A percentile compares a stretch with the other conserved stretches of the same genome.
Evolutionary conservation across 2,113 vertebrate species (phyloP).

Genomic region (Plectropomus leopardus): DNA sequence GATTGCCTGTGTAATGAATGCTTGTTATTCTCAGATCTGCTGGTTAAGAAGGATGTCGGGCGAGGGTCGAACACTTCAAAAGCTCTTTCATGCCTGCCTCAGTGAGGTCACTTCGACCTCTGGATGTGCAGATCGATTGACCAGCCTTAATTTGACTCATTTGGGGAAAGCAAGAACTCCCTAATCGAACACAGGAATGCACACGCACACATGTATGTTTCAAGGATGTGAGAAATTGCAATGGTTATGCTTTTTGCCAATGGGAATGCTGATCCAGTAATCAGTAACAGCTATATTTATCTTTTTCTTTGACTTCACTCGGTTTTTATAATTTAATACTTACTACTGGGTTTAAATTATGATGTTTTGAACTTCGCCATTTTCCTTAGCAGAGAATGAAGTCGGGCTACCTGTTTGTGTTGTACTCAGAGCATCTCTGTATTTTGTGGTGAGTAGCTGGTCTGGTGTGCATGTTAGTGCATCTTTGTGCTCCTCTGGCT

Average conservation of each 20-base stretch:
- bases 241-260: neutral
- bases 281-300: neutral
- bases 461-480: too few species aligned
- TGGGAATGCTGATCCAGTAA: neutral
- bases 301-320: neutral
- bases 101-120: conserved; percentile 41
- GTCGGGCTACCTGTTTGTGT: too few species aligned
- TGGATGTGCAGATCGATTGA: conserved; percentile 35
- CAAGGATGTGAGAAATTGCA: conserved; percentile 3
- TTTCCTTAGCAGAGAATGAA: too few species aligned
- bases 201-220: neutral
- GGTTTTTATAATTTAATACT: too few species aligned
- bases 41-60: conserved; percentile 33
- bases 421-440: too few species aligned
- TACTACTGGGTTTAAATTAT: too few species aligned
- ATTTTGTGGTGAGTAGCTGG: too few species aligned
- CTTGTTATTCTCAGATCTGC: conserved; percentile 48
- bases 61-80: conserved; percentile 36
- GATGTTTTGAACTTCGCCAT: too few species aligned
- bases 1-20: conserved; percentile 37
- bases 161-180: conserved; percentile 13
- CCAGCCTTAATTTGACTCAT: conserved; percentile 45
- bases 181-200: conserved; percentile 26
- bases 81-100: conserved; percentile 46
- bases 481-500: too few species aligned